These are phyloP conservation scores for Chrysodeixis includens DNA, from an alignment of 2,888 invertebrate genomes.

Conservation along the genomic window DNA sequence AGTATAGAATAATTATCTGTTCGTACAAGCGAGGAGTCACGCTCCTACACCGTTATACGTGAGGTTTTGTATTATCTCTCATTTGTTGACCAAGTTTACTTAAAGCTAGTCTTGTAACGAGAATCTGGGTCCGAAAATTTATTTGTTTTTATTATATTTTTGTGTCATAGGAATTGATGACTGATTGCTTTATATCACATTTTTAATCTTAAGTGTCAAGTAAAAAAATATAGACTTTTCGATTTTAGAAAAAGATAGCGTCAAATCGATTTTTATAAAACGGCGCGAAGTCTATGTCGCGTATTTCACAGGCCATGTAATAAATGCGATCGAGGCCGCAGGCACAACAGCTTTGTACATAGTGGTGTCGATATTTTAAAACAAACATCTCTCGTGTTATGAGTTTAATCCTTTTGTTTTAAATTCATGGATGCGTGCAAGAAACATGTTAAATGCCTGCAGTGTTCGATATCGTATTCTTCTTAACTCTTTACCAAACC, in stretches of 20 bases:
- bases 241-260: background rate
- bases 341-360: constrained; percentile 6
- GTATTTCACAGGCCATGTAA: constrained; percentile 17
- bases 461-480: too few species aligned
- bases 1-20: constrained; percentile 49
- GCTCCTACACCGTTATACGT: constrained; percentile 36
- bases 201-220: too few species aligned
- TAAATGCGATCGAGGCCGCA: constrained; percentile 18
- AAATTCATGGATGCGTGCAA: background rate
- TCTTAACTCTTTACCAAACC: too few species aligned
- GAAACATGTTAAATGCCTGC: constrained; percentile 7
- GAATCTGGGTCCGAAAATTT: background rate
- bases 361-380: constrained; percentile 14
- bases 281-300: constrained; percentile 7
- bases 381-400: constrained; percentile 8
- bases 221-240: background rate
- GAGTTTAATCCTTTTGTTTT: constrained; percentile 13
- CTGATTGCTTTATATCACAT: too few species aligned
- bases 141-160: too few species aligned
- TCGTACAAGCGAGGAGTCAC: constrained; percentile 56
- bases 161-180: too few species aligned
- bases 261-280: background rate
- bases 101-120: background rate
- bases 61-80: constrained; percentile 38
- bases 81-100: background rate